Conservation (phyloP, 2,888 invertebrate species). For the Nomada fucata region DNA sequence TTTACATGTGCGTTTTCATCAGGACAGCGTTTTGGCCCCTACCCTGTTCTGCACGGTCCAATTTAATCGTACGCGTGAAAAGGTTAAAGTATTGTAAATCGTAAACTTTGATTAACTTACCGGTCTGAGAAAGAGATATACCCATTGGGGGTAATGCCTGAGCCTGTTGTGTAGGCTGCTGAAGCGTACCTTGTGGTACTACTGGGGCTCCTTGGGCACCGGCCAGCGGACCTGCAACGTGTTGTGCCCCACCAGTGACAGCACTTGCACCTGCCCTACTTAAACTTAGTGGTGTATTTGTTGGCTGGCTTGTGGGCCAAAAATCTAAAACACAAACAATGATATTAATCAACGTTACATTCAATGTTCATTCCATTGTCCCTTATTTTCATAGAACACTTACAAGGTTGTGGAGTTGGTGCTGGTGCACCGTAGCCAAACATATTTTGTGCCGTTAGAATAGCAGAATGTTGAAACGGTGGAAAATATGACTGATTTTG, state of each 20-base stretch:
- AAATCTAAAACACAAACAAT: conserved; percentile 51
- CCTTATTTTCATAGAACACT: conserved; percentile 56
- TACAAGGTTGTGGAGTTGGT: conserved; percentile 74
- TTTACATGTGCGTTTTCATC: too few relatives aligned
- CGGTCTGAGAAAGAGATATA: conserved; percentile 76
- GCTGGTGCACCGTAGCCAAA: conserved; percentile 71
- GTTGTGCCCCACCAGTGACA: conserved; percentile 79
- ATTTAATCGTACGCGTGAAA: too few relatives aligned
- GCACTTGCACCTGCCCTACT: conserved; percentile 77
- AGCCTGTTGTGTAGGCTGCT: conserved; percentile 79
- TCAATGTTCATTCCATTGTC: neutral
- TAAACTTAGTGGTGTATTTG: conserved; percentile 73
- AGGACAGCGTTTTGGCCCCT: too few relatives aligned
- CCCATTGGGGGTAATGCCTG: conserved; percentile 77
- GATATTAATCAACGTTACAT: neutral
- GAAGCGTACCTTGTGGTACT: conserved; percentile 79
- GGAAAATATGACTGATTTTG: conserved; percentile 76
- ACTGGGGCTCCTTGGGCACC: conserved; percentile 80
- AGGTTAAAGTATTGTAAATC: too few relatives aligned
- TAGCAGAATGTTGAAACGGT: conserved; percentile 71
- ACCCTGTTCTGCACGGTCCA: too few relatives aligned
- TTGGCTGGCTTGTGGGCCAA: conserved; percentile 68
- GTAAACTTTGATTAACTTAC: conserved; percentile 60
- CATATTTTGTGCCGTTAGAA: conserved; percentile 72
- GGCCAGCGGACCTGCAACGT: conserved; percentile 78